Evolutionary conservation across 2,888 invertebrate genomes (phyloP).

Genomic region (Anodontia alba): DNA sequence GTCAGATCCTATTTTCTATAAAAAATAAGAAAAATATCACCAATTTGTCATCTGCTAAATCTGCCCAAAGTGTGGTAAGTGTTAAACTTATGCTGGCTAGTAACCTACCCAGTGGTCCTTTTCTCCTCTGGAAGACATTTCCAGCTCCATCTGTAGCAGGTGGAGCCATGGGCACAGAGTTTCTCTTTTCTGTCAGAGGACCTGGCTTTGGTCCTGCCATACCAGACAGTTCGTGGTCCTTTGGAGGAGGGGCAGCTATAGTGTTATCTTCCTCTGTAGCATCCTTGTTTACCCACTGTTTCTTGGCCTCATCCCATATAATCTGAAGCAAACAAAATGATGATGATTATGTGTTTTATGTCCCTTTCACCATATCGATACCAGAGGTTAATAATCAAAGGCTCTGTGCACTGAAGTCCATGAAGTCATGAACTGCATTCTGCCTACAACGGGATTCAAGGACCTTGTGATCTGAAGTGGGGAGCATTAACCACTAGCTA

Average conservation of each 20-base stretch:
- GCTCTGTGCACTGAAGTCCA: neutral
- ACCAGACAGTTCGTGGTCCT: conserved; percentile 75
- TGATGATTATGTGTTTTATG: no score
- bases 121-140: conserved; percentile 81
- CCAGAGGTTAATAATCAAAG: neutral
- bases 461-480: no score
- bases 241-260: conserved; percentile 77
- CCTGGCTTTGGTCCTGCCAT: neutral
- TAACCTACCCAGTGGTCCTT: conserved; percentile 54
- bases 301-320: conserved; percentile 95
- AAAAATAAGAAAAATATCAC: no score
- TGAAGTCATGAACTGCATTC: neutral
- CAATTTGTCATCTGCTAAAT: no score
- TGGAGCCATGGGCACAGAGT: conserved; percentile 15
- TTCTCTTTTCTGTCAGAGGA: conserved; percentile 13
- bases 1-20: no score
- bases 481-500: no score
- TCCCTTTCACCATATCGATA: no score
- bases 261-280: conserved; percentile 87
- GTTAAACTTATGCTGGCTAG: no score
- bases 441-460: neutral
- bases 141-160: conserved; percentile 60
- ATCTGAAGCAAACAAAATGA: conserved; percentile 90
- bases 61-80: no score
- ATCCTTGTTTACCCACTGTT: conserved; percentile 94